A percentile compares a stretch with the other conserved stretches of the same genome.
Evolutionary conservation across 2,888 invertebrate genomes (phyloP).

Genomic region (Dynastes hyllus): DNA sequence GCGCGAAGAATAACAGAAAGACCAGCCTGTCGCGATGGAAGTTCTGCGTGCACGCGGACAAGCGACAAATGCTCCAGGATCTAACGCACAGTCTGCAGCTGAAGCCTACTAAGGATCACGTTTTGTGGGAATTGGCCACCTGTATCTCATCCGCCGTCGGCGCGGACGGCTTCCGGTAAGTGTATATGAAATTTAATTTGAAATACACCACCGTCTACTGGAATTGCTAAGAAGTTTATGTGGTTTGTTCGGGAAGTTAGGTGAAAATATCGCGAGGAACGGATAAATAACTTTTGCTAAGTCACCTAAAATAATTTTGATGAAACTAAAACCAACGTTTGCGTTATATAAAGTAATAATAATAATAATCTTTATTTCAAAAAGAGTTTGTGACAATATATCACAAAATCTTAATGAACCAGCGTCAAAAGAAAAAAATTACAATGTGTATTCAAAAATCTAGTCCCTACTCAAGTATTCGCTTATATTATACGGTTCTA

Average conservation of each 20-base stretch:
- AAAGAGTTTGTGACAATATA: no score
- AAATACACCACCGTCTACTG: background rate
- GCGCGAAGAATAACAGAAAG: conserved; percentile 66
- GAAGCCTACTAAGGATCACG: conserved; percentile 77
- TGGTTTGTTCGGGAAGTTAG: conserved; percentile 8
- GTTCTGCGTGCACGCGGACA: conserved; percentile 79
- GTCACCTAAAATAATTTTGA: no score
- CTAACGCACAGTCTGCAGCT: conserved; percentile 77
- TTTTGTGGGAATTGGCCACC: conserved; percentile 79
- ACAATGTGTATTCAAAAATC: no score
- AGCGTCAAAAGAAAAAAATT: no score
- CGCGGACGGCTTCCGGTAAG: conserved; percentile 76
- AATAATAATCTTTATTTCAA: no score
- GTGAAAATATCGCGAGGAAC: background rate
- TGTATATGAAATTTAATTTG: conserved; percentile 75
- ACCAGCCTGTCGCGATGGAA: conserved; percentile 75
- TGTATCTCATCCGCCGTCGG: conserved; percentile 79
- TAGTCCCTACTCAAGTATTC: no score
- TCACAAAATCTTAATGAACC: no score
- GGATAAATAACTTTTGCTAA: background rate
- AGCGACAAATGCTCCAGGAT: conserved; percentile 77
- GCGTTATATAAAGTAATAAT: no score
- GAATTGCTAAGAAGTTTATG: background rate
- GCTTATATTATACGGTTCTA: no score
- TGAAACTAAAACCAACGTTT: no score